These are phyloP conservation scores for Bombyx mori DNA, from an alignment of 1,140 invertebrate species.

Conservation along the genomic window DNA sequence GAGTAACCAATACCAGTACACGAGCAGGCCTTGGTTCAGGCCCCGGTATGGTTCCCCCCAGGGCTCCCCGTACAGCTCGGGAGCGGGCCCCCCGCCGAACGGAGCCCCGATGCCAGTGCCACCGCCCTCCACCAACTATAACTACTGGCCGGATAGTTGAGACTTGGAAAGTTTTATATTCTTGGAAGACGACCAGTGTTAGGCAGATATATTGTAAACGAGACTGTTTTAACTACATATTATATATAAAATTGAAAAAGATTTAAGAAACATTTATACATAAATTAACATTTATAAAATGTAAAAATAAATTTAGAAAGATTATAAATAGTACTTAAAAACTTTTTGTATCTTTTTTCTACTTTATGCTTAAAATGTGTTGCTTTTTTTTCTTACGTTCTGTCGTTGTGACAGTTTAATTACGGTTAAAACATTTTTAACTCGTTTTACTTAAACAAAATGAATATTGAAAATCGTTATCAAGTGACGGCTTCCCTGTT, in stretches of 20 bases:
- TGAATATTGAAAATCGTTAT: conserved; percentile 58
- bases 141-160: conserved; percentile 66
- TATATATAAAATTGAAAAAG: conserved; percentile 13
- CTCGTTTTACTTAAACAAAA: conserved; percentile 10
- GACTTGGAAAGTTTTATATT: conserved; percentile 30
- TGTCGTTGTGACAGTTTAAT: background rate
- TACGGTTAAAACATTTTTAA: background rate
- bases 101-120: conserved; percentile 46
- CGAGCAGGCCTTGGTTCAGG: conserved; percentile 54
- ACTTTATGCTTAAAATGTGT: background rate
- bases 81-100: conserved; percentile 30
- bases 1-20: conserved; percentile 56
- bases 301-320: conserved; percentile 32
- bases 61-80: conserved; percentile 45
- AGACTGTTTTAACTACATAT: conserved; percentile 50
- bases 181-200: conserved; percentile 13
- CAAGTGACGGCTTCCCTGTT: conserved; percentile 54
- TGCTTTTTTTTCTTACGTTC: background rate
- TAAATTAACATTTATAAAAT: conserved; percentile 47
- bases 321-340: conserved; percentile 14
- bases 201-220: conserved; percentile 11
- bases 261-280: no score
- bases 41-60: conserved; percentile 51
- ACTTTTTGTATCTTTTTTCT: conserved; percentile 5
- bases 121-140: conserved; percentile 47